phyloP scores from a whole-genome alignment of 92 coral and sea anemone species.

The Virgularia gustaviana region DNA sequence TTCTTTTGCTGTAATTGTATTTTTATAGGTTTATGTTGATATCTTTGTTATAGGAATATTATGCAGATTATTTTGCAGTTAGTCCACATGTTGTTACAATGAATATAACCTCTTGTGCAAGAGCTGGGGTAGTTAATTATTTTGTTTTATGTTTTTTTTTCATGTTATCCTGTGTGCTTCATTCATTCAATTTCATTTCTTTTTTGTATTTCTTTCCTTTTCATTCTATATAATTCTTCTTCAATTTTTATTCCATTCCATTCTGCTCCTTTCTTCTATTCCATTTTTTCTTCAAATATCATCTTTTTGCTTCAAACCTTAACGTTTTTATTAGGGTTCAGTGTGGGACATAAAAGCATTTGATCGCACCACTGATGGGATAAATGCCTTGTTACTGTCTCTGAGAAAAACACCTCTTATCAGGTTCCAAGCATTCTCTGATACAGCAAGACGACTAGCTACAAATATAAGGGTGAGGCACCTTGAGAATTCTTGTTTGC shows the following conservation, averaged over 20 bases:
- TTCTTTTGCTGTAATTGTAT: background rate
- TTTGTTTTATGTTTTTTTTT: no score
- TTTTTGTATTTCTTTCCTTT: no score
- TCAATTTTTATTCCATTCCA: background rate
- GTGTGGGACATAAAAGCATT: slow-evolving; percentile 80
- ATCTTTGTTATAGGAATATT: slow-evolving; percentile 84
- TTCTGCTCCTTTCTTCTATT: background rate
- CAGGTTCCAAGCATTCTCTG: slow-evolving; percentile 84
- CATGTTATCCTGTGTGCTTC: no score
- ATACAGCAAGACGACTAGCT: slow-evolving; percentile 79
- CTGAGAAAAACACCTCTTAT: slow-evolving; percentile 86
- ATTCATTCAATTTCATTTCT: no score
- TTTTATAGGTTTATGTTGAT: no score
- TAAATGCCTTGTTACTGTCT: slow-evolving; percentile 72
- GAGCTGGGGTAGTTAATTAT: slow-evolving; percentile 68
- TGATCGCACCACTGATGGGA: slow-evolving; percentile 73
- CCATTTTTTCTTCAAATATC: background rate
- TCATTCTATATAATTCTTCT: background rate
- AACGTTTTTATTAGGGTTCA: slow-evolving; percentile 66
- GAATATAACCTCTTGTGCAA: slow-evolving; percentile 68
- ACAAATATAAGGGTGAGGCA: slow-evolving; percentile 72
- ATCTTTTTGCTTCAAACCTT: background rate
- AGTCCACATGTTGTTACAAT: slow-evolving; percentile 94
- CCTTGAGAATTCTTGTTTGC: background rate
- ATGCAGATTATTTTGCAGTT: slow-evolving; percentile 86